These are phyloP conservation scores for Cheilosia grossa DNA, from an alignment of 2,888 invertebrate species.

Conservation along the genomic window DNA sequence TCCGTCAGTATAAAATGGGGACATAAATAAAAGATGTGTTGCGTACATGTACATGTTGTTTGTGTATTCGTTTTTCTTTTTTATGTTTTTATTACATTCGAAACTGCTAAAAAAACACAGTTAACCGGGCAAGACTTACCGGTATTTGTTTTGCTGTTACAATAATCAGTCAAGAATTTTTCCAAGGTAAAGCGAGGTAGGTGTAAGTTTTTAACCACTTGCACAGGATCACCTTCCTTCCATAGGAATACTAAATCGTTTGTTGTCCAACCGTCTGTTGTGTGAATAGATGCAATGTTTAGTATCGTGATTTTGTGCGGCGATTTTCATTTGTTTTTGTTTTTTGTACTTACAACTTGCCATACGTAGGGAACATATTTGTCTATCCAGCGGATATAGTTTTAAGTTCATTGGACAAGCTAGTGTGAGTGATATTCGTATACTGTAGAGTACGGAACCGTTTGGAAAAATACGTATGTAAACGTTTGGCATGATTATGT, in stretches of 20 bases:
- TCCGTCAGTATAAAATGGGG: constrained; percentile 31
- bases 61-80: constrained; percentile 5
- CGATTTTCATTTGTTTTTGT: not conserved
- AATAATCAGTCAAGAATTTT: constrained; percentile 97
- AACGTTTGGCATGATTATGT: constrained; percentile 98
- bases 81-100: constrained; percentile 14
- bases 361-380: constrained; percentile 97
- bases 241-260: constrained; percentile 97
- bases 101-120: not conserved
- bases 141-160: constrained; percentile 98
- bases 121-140: constrained; percentile 85
- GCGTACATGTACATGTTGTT: constrained; percentile 15
- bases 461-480: constrained; percentile 98
- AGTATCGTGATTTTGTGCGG: not conserved
- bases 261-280: constrained; percentile 97
- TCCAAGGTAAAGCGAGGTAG: constrained; percentile 97
- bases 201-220: constrained; percentile 96
- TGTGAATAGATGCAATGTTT: not conserved
- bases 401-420: constrained; percentile 99
- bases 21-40: not conserved
- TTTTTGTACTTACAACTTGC: constrained; percentile 99
- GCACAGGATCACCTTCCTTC: constrained; percentile 98
- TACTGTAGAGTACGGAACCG: constrained; percentile 97
- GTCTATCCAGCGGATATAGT: constrained; percentile 97
- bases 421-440: constrained; percentile 97